Percentiles rank a stretch among this genome's conserved stretches.
These are phyloP conservation scores for Nycticebus coucang DNA, from an alignment of 2,113 vertebrate species.

Conservation along the genomic window DNA sequence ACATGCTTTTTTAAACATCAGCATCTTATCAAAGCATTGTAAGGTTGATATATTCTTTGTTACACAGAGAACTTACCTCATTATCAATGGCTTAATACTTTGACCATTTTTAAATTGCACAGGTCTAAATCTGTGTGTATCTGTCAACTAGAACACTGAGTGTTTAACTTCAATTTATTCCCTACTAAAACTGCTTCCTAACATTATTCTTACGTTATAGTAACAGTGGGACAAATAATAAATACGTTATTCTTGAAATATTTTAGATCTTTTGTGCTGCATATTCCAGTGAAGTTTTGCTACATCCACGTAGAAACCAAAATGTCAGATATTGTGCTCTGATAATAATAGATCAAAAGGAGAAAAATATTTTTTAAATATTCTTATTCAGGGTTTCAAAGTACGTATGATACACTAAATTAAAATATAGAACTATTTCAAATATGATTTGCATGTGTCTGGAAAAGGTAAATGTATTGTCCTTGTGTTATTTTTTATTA, in stretches of 20 bases:
- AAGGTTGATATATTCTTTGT: conserved; percentile 65
- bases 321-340: conserved; percentile 56
- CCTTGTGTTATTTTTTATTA: conserved; percentile 42
- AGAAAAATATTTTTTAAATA: background rate
- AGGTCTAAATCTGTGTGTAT: conserved; percentile 69
- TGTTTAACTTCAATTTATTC: conserved; percentile 76
- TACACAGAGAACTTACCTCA: conserved; percentile 67
- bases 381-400: conserved; percentile 23
- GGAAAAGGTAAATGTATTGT: background rate
- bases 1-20: conserved; percentile 68
- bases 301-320: conserved; percentile 27
- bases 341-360: background rate
- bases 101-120: conserved; percentile 78
- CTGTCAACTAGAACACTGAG: conserved; percentile 72
- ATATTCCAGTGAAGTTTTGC: conserved; percentile 34
- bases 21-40: conserved; percentile 73
- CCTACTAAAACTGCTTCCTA: conserved; percentile 58
- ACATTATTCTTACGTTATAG: conserved; percentile 35
- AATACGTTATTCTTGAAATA: conserved; percentile 54
- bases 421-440: conserved; percentile 54
- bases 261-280: conserved; percentile 28
- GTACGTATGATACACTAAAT: background rate
- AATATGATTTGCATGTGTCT: conserved; percentile 35
- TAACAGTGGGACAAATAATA: conserved; percentile 66
- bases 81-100: conserved; percentile 77